Evolutionary conservation across 2,888 invertebrate genomes (phyloP).

Genomic region (Scaptodrosophila latifasciaeformis): DNA sequence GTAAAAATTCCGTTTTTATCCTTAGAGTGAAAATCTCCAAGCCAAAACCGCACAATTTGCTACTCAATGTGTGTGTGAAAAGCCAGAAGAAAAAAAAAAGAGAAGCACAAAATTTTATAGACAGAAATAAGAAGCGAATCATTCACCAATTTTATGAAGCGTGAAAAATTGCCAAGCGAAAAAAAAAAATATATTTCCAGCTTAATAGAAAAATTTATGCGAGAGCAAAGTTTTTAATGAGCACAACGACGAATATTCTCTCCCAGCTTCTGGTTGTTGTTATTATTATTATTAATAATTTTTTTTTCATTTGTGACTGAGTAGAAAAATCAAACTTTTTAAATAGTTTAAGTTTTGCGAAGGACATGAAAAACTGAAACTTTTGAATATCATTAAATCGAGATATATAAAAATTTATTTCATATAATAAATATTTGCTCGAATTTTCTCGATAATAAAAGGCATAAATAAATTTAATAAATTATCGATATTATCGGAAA

Average conservation of each 20-base stretch:
- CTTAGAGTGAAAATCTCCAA: too few relatives aligned
- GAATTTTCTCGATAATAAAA: too few relatives aligned
- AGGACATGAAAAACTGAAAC: too few relatives aligned
- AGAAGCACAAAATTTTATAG: too few relatives aligned
- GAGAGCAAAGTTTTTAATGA: conserved; percentile 33
- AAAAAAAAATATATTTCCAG: conserved; percentile 1
- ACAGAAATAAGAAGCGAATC: too few relatives aligned
- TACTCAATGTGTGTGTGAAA: too few relatives aligned
- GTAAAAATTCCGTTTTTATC: too few relatives aligned
- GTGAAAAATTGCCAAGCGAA: conserved; percentile 23
- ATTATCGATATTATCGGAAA: neutral
- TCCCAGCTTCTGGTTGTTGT: too few relatives aligned
- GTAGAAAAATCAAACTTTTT: neutral
- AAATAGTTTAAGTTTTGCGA: neutral
- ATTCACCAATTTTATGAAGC: conserved; percentile 29
- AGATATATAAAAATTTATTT: neutral
- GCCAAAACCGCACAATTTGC: too few relatives aligned
- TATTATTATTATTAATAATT: too few relatives aligned
- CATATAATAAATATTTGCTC: neutral
- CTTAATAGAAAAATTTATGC: conserved; percentile 44
- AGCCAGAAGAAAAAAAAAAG: too few relatives aligned
- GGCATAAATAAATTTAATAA: neutral
- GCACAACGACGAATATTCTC: conserved; percentile 19
- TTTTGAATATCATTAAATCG: neutral
- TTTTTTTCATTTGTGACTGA: too few relatives aligned